A percentile compares a stretch with the other conserved stretches of the same genome.
Conservation (phyloP, 2,888 invertebrate species). For the Agrochola lychnidis region DNA sequence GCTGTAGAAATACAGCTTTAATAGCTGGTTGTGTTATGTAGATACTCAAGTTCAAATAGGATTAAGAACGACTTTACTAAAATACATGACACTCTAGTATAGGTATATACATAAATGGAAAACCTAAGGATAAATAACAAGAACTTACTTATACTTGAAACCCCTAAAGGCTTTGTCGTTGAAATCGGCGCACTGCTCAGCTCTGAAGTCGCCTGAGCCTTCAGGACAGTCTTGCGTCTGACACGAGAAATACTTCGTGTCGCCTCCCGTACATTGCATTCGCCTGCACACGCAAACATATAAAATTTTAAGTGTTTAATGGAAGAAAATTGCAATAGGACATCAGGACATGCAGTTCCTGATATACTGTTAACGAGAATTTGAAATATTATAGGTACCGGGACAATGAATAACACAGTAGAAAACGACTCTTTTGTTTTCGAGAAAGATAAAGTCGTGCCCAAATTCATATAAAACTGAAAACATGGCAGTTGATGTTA, state of each 20-base stretch:
- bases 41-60: background rate
- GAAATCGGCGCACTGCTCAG: conserved; percentile 96
- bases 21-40: background rate
- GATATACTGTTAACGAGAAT: background rate
- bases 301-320: conserved; percentile 3
- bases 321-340: background rate
- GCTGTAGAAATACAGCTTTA: background rate
- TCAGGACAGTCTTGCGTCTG: conserved; percentile 97
- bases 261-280: conserved; percentile 95
- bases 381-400: background rate
- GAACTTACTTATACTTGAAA: conserved; percentile 93
- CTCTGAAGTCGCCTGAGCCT: conserved; percentile 94
- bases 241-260: conserved; percentile 96
- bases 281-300: conserved; percentile 83
- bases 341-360: background rate
- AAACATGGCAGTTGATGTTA: background rate
- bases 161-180: conserved; percentile 96
- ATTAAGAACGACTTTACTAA: background rate
- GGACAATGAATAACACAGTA: background rate
- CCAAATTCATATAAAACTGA: background rate
- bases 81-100: background rate
- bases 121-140: conserved; percentile 49
- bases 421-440: background rate
- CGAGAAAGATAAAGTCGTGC: background rate
- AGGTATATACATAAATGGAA: background rate